Base-by-base conservation (phyloP, 2,797 vertebrate genomes). In the Labeo calbasu region DNA sequence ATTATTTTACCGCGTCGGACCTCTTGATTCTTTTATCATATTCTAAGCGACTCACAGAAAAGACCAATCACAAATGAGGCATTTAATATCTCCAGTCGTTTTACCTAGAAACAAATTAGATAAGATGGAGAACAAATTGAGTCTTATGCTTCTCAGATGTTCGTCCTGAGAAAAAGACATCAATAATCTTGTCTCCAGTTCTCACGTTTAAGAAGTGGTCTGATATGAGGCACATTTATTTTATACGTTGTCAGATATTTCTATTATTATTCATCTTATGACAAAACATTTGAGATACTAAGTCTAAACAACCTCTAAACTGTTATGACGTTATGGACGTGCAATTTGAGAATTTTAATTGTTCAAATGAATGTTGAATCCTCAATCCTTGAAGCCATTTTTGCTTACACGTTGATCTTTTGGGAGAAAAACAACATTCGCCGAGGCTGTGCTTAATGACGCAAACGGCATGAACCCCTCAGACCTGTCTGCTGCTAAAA, bases 401-500 rank as follows among this genome's bases (percentile, higher is more conserved):
- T 65, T 84, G 28, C 43, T 43, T 57, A 51, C 4, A 14, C 6
- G 66, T 65, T 75, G 76, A 23, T 66, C 51, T 68, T 87, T 68
- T 59, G 51, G 36, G 76, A 85, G 69, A 36, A 61, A 76, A 77
- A 85, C 23, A 84, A 61, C 61, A 66, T 48, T 75, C 19, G 23
- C 14, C 2, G 48, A 82, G 78, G 53, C 50, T 85, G 69, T 63
- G 32, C 70, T 79, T 73, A 80, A 85, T 78, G 76, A 84, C 19
- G 79, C 77, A 75, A 81, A 50, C 63, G 28, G 55, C 55, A 72
- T 72, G 72, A 84, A 89, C 79, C 84, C 78, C 70, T 84, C 82
- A 87, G 85, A 83, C 75, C 66, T 85, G 82, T 84, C 63, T 65
- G 63, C 68, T 72, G 78, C 84, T 76, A 81, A 83, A 84, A 57